Conservation (phyloP, 64 coral and sea anemone genomes). For the Anthopleura sola region DNA sequence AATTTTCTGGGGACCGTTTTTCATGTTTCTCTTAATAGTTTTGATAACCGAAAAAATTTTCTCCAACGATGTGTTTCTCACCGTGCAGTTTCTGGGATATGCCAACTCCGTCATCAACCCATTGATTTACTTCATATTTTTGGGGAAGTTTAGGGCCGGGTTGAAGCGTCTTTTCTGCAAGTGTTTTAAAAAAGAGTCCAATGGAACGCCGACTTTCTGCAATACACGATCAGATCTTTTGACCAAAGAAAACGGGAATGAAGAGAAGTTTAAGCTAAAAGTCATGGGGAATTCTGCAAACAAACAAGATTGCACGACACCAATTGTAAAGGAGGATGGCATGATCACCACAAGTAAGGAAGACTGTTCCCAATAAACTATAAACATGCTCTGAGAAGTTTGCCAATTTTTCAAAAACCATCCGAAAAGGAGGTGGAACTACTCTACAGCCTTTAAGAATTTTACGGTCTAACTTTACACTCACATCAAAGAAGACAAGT, state of each 20-base stretch:
- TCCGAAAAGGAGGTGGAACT: no score
- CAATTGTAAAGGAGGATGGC: no score
- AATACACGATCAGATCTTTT: neutral
- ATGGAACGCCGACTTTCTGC: neutral
- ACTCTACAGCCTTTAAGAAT: no score
- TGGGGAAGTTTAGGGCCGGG: neutral
- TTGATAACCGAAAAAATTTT: neutral
- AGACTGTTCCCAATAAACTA: no score
- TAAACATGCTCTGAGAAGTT: no score
- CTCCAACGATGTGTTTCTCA: neutral
- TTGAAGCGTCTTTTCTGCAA: neutral
- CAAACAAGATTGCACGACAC: no score
- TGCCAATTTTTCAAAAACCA: no score
- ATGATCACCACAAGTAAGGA: no score
- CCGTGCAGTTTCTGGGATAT: neutral
- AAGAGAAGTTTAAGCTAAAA: neutral
- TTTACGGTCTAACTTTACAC: no score
- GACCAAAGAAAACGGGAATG: neutral
- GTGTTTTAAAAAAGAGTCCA: neutral
- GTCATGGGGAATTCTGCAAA: neutral
- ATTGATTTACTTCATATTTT: neutral
- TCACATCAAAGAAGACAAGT: no score
- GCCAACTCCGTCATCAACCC: neutral
- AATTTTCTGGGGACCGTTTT: slow-evolving; percentile 3
- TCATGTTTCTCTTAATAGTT: neutral